Evolutionary conservation across 92 coral and sea anemone genomes (phyloP).

Genomic region (Isaurus tuberculatus): DNA sequence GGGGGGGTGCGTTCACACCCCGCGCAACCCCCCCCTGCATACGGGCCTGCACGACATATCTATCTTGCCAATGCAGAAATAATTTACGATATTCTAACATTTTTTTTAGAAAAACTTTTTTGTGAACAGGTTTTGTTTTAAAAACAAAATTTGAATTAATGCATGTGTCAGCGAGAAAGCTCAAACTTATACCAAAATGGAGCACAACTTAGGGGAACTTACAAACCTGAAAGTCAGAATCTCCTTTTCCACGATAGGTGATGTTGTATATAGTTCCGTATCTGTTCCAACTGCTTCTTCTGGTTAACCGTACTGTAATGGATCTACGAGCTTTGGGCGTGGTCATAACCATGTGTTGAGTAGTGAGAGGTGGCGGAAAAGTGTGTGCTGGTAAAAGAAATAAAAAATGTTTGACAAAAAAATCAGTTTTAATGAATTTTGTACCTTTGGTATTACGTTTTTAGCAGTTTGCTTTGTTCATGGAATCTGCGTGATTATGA

Average conservation of each 20-base stretch:
- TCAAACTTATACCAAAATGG: no score
- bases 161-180: no score
- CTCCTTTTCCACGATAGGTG: conserved; percentile 18
- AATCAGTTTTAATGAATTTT: background rate
- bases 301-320: conserved; percentile 29
- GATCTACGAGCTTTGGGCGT: conserved; percentile 34
- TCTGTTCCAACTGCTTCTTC: background rate
- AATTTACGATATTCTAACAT: no score
- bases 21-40: no score
- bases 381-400: conserved; percentile 8
- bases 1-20: no score
- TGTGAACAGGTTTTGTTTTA: no score
- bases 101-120: no score
- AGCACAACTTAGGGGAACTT: background rate
- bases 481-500: no score
- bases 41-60: no score
- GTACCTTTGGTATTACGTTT: background rate
- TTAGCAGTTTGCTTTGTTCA: background rate
- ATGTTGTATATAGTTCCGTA: conserved; percentile 17
- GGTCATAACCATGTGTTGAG: conserved; percentile 23
- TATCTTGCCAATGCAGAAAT: no score
- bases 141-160: no score
- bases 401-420: background rate
- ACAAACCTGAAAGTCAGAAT: conserved; percentile 16
- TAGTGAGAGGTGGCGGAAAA: conserved; percentile 19